phyloP scores from a whole-genome alignment of 2,888 invertebrate species.

The Rugalucina vietnamica region DNA sequence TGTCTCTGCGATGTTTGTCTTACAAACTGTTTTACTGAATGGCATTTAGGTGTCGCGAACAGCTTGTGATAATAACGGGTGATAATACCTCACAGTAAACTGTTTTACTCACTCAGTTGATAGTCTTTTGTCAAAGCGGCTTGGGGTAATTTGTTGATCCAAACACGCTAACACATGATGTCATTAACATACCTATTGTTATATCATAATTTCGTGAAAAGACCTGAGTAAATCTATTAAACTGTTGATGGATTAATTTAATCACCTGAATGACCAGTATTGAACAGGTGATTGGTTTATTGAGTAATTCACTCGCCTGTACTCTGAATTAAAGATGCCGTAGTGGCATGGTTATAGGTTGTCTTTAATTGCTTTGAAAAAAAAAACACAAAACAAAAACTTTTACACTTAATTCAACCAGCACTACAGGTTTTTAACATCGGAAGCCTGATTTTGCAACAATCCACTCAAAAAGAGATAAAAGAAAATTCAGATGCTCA shows the following conservation, averaged over 20 bases:
- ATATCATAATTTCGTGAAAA: not conserved
- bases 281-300: slow-evolving; percentile 29
- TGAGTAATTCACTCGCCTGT: not conserved
- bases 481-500: no score
- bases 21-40: not conserved
- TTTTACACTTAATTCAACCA: no score
- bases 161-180: slow-evolving; percentile 46
- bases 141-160: slow-evolving; percentile 59
- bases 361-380: no score
- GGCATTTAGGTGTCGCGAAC: slow-evolving; percentile 2
- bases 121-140: slow-evolving; percentile 43
- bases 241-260: slow-evolving; percentile 55
- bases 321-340: no score
- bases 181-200: slow-evolving; percentile 31
- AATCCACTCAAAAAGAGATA: no score
- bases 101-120: slow-evolving; percentile 46
- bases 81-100: slow-evolving; percentile 24
- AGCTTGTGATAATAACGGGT: slow-evolving; percentile 32
- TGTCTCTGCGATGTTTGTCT: not conserved
- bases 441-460: no score
- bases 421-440: no score
- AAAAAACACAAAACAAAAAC: no score
- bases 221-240: slow-evolving; percentile 43
- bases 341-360: no score
- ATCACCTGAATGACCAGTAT: slow-evolving; percentile 30